Percentiles rank a stretch among this genome's conserved stretches.
phyloP scores from a whole-genome alignment of 2,113 vertebrate genomes.

The Spea multiplicata region DNA sequence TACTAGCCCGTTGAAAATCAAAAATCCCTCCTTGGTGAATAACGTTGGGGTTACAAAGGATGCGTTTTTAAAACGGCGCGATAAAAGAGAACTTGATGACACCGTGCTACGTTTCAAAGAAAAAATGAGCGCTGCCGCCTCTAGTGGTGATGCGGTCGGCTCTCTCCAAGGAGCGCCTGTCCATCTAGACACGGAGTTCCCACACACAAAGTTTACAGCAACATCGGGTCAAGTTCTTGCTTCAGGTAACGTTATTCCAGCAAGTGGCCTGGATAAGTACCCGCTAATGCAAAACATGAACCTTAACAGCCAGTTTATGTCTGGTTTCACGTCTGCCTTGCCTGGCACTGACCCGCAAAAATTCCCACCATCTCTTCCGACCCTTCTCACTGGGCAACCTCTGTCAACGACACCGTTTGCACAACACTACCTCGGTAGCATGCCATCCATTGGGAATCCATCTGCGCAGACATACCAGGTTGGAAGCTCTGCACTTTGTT shows the following conservation, averaged over 20 bases:
- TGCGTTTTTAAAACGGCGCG: neutral
- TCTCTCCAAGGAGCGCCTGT: slow-evolving; percentile 4
- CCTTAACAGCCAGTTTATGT: slow-evolving; percentile 53
- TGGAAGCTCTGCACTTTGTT: slow-evolving; percentile 57
- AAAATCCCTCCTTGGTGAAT: slow-evolving; percentile 40
- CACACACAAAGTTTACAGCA: slow-evolving; percentile 12
- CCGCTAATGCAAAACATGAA: slow-evolving; percentile 51
- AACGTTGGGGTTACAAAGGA: slow-evolving; percentile 57
- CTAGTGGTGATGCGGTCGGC: slow-evolving; percentile 30
- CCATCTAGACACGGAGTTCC: neutral
- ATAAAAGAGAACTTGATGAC: neutral
- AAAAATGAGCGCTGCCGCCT: slow-evolving; percentile 26
- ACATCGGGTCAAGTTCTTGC: slow-evolving; percentile 42
- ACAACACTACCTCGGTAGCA: slow-evolving; percentile 67
- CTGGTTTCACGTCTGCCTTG: slow-evolving; percentile 59
- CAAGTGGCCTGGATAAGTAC: slow-evolving; percentile 54
- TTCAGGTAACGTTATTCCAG: slow-evolving; percentile 29
- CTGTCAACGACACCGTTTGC: slow-evolving; percentile 62
- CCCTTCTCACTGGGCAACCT: slow-evolving; percentile 60
- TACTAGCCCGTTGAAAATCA: slow-evolving; percentile 40
- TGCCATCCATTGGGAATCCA: slow-evolving; percentile 49
- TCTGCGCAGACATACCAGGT: slow-evolving; percentile 63
- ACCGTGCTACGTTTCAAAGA: neutral
- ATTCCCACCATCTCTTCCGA: slow-evolving; percentile 58
- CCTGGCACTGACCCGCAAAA: slow-evolving; percentile 51